These are phyloP conservation scores for Mola mola DNA, from an alignment of 2,113 vertebrate species.

Conservation along the genomic window DNA sequence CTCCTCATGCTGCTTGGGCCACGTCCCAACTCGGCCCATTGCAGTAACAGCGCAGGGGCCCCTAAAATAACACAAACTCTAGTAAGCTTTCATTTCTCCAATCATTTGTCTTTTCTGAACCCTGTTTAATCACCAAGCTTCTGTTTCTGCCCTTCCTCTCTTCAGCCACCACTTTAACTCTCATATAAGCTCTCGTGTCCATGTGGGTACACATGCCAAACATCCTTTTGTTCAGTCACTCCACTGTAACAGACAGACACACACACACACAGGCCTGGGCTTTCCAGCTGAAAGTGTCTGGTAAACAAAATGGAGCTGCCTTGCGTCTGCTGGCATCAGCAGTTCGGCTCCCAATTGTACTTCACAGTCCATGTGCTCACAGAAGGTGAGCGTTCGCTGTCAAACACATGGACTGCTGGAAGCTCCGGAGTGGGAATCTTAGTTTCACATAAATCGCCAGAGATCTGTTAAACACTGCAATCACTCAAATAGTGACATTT, in stretches of 20 bases:
- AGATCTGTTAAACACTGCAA: background rate
- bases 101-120: background rate
- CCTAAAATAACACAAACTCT: conserved; percentile 5
- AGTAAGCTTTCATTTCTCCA: background rate
- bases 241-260: conserved; percentile 51
- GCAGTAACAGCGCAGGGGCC: conserved; percentile 9
- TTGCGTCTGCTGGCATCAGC: conserved; percentile 83
- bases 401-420: conserved; percentile 51
- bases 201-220: conserved; percentile 56
- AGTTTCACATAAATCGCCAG: background rate
- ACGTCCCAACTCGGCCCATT: conserved; percentile 12
- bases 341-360: conserved; percentile 81
- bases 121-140: background rate
- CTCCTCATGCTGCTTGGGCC: conserved; percentile 44
- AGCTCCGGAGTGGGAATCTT: conserved; percentile 37
- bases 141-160: background rate
- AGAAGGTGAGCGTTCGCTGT: conserved; percentile 55
- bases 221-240: conserved; percentile 70
- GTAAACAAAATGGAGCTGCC: conserved; percentile 81
- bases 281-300: conserved; percentile 77
- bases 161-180: conserved; percentile 6
- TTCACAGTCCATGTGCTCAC: conserved; percentile 64
- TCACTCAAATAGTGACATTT: background rate
- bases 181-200: conserved; percentile 37
- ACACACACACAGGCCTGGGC: conserved; percentile 56